Base-by-base conservation (phyloP, 2,113 vertebrate species). In the Brachyhypopomus gauderio region DNA sequence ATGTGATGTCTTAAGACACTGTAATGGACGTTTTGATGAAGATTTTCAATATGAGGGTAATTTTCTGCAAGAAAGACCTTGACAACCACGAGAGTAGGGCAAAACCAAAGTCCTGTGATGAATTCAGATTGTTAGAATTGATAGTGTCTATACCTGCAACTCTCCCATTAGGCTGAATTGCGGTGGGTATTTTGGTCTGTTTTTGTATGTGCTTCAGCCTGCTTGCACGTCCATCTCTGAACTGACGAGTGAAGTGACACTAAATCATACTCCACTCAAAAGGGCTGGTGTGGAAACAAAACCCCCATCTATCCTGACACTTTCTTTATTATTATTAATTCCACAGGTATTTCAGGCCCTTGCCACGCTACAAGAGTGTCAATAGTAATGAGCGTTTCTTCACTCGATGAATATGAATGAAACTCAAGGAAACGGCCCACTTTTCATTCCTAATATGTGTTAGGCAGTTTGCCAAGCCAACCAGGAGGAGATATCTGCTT, bases 401-500 rank as follows among this genome's bases (percentile, higher is more conserved):
- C 73, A 87, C 87, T 89, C 89, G 87, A 89, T 89, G 89, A 89
- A 85, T 86, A 75, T 59, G 64, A 87, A 89, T 76, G 83, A 86
- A 87, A 72, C 64, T 52, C 85, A 81, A 64, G 64, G 79, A 58
- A 75, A 63, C 77, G 77, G 34, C 55, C 77, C 78, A 89, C 79
- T 85, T 85, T 82, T 67, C 55, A n/a, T 79, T 79, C 76, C 86
- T 83, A 87, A 90, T 83, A 87, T 87, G 81, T 84, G 90, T 83
- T 80, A 86, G 90, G 90, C 91, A 86, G 58, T 36, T 8, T 75
- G 89, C 89, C 90, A 90, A 84, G 76, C 76, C 73, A 82, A 85
- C 82, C 82, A 86, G 87, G 87, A 87, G 84, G 79, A 89, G 87
- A 92, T 89, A 88, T 90, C 89, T 86, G 90, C 89, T 89, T 90